phyloP scores from a whole-genome alignment of 2,113 vertebrate genomes.

The Stomatorhinus ivindoensis region DNA sequence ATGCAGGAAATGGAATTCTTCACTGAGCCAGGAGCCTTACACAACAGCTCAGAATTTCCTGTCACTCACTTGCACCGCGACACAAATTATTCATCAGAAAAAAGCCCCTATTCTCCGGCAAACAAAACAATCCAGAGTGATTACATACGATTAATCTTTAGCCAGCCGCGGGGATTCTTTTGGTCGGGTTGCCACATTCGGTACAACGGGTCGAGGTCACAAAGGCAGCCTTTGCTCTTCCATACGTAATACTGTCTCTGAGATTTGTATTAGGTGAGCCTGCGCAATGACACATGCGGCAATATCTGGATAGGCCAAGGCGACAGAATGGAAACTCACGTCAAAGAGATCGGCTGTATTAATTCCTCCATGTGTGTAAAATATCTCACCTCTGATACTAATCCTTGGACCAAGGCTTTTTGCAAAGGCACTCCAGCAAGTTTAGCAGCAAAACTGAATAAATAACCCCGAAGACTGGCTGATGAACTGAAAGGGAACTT shows the following conservation, averaged over 20 bases:
- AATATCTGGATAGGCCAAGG: background rate
- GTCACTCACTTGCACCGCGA: background rate
- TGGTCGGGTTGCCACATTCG: background rate
- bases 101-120: background rate
- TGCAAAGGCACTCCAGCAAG: background rate
- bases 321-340: background rate
- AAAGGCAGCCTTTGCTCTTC: background rate
- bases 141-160: background rate
- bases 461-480: background rate
- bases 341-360: background rate
- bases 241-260: background rate
- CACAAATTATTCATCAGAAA: background rate
- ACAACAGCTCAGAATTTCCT: background rate
- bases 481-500: background rate
- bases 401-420: background rate
- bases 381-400: background rate
- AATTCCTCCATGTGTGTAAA: background rate
- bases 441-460: background rate
- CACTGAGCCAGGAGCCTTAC: background rate
- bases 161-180: background rate
- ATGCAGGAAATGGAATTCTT: conserved; percentile 3
- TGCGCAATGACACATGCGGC: background rate
- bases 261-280: background rate
- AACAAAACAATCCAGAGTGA: background rate
- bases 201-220: background rate